A percentile compares a stretch with the other conserved stretches of the same genome.
These are phyloP conservation scores for Pitangus sulphuratus DNA, from an alignment of 2,797 vertebrate genomes.

Conservation along the genomic window DNA sequence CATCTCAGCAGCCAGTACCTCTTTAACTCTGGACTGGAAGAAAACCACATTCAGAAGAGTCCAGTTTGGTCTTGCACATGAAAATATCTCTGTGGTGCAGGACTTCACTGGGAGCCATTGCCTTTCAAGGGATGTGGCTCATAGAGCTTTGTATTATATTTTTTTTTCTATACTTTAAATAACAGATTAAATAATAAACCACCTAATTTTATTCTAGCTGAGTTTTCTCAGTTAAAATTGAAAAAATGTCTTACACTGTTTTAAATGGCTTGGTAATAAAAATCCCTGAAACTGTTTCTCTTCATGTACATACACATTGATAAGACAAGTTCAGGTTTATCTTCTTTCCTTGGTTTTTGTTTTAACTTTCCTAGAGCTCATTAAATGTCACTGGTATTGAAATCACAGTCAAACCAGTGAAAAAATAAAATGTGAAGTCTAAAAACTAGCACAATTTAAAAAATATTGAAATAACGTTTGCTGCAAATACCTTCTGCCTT, in stretches of 20 bases:
- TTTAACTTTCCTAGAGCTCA: too few relatives aligned
- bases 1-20: neutral
- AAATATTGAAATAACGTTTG: neutral
- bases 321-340: neutral
- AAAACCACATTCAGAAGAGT: neutral
- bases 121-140: neutral
- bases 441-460: neutral
- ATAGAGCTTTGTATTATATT: neutral
- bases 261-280: neutral
- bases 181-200: constrained; percentile 9
- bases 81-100: neutral
- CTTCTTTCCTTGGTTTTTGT: neutral
- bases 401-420: neutral
- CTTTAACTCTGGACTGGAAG: neutral
- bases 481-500: neutral
- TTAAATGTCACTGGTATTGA: neutral
- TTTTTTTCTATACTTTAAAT: neutral
- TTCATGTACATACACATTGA: neutral
- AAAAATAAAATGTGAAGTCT: neutral
- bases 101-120: accelerated
- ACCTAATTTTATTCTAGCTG: neutral
- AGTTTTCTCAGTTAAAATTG: neutral
- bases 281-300: neutral
- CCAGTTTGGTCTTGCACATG: neutral
- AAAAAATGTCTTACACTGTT: neutral